Evolutionary conservation across 2,113 vertebrate species (phyloP).

Genomic region (Ariopsis seemanni): DNA sequence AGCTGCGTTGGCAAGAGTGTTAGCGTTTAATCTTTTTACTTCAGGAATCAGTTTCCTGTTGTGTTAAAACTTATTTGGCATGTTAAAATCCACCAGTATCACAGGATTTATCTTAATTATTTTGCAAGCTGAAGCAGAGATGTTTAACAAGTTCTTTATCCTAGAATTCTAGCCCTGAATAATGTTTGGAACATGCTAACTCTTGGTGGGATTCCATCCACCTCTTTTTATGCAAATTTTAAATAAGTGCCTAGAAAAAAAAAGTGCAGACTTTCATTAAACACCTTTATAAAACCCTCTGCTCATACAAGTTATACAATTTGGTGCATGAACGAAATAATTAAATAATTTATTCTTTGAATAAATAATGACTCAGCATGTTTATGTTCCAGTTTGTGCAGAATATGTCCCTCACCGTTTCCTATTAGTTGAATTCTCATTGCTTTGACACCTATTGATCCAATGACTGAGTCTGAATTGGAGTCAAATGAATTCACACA

Average conservation of each 20-base stretch:
- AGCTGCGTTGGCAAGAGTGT: constrained; percentile 36
- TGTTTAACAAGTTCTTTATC: constrained; percentile 1
- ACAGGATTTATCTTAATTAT: constrained; percentile 42
- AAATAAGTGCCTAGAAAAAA: background rate
- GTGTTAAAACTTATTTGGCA: constrained; percentile 26
- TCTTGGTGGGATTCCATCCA: background rate
- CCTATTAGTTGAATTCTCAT: background rate
- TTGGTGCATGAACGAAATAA: background rate
- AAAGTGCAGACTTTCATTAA: background rate
- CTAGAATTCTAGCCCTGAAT: background rate
- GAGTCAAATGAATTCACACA: background rate
- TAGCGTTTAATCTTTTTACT: constrained; percentile 34
- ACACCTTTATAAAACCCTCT: background rate
- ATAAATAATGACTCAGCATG: background rate
- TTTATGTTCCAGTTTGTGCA: background rate
- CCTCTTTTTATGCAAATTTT: background rate
- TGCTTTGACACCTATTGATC: background rate
- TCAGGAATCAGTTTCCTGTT: constrained; percentile 39
- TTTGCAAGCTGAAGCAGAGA: constrained; percentile 1
- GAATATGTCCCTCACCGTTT: background rate
- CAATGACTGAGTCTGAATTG: background rate
- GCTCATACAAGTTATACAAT: background rate
- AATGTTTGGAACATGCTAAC: background rate
- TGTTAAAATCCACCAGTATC: constrained; percentile 35
- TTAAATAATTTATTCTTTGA: background rate